phyloP scores from a whole-genome alignment of 2,797 vertebrate species.

The Mus caroli region DNA sequence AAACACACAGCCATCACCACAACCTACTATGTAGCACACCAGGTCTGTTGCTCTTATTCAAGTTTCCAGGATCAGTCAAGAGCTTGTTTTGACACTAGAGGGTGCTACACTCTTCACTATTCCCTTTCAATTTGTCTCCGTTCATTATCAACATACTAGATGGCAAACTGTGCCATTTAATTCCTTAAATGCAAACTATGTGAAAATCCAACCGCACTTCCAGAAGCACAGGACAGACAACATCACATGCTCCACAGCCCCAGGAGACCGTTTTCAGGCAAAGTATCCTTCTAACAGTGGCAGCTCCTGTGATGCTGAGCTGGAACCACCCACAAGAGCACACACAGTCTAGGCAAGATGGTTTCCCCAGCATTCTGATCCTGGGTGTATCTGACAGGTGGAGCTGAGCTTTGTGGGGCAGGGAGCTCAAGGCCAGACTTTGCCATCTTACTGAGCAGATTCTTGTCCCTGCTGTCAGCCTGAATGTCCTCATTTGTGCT shows the following conservation, averaged over 20 bases:
- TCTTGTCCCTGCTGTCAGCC: background rate
- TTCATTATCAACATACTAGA: conserved; percentile 10
- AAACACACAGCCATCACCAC: background rate
- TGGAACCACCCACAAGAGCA: background rate
- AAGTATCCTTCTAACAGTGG: background rate
- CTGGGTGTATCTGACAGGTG: background rate
- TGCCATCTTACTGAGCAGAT: background rate
- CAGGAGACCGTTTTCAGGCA: background rate
- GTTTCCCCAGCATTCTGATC: background rate
- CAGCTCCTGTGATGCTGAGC: background rate
- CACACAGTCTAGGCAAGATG: background rate
- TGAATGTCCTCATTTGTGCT: background rate
- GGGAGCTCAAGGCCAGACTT: background rate
- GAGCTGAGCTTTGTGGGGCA: background rate
- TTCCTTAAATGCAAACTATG: conserved; percentile 79
- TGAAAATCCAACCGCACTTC: conserved; percentile 73
- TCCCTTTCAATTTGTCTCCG: background rate
- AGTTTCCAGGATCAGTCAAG: background rate
- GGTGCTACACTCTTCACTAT: conserved; percentile 79
- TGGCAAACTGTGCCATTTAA: conserved; percentile 68
- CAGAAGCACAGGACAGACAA: conserved; percentile 69
- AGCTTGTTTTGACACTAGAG: conserved; percentile 76
- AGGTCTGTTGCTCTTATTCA: no score
- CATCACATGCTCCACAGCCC: conserved; percentile 60
- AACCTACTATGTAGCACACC: background rate